Base-by-base conservation (phyloP, 2,888 invertebrate genomes). In the Hemaris fuciformis region DNA sequence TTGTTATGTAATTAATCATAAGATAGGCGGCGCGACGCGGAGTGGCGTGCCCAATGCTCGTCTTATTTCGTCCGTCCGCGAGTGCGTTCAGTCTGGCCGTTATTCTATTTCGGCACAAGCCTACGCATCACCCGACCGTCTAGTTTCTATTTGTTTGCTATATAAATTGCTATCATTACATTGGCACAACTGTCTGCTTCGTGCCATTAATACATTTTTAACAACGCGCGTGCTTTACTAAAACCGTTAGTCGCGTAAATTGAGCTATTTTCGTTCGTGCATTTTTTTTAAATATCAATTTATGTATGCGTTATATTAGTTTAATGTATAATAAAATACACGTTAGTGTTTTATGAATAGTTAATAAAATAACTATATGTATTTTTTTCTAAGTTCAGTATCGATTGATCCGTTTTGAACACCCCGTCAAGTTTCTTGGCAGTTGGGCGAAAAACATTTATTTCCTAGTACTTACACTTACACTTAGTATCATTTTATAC, bases 61-160 rank as follows among this genome's bases (percentile, higher is more conserved):
- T 38, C 38, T 38, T 38, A 4, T 38, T 38, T 38, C 38, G 38
- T 38, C 38, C 15, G 25, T 57, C 41, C 15, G 38, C 38, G 57
- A 41, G 63, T 60, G 65, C 64, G 62, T 61, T 48, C 70, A 69
- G 81, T 81, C 81, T 80, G 76, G 70, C 70, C 72, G 73, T 76
- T 69, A 64, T 65, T 75, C 80, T 88, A 87, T 88, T 88, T 88
- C 78, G 66, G 79, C 76, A 65, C 64, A 72, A 77, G 76, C 84
- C 84, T 81, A 88, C 88, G 85, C 87, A 81, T 77, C 70, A 68
- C 68, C 59, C 70, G 68, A 68, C 57, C 71, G 84, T 83, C 83
- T 85, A 80, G 78, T 77, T 76, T 81, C 79, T 87, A 83, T 87
- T 87, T 86, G 81, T 84, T 82, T 77, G 75, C 76, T 67, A 73